Percentiles rank a stretch among this genome's conserved stretches.
Evolutionary conservation across 2,113 vertebrate species (phyloP).

Genomic region (Apistogramma diplotaenia): DNA sequence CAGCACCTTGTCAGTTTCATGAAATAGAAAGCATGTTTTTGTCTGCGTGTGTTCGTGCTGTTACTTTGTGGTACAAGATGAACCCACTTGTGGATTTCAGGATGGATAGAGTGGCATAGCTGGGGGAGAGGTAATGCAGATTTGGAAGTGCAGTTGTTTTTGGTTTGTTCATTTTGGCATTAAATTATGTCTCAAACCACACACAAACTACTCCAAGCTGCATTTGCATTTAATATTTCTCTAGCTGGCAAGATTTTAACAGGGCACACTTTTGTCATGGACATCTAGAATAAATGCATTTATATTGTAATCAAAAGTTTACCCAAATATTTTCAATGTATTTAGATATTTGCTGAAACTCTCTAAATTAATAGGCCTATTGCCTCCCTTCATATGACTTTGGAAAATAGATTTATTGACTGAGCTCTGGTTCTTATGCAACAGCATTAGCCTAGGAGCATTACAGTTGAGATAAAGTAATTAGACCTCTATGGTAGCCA

Average conservation of each 20-base stretch:
- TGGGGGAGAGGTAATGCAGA: not conserved
- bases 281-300: no score
- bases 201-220: not conserved
- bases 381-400: not conserved
- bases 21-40: not conserved
- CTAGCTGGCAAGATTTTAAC: not conserved
- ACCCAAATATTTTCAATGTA: no score
- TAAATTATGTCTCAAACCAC: constrained; percentile 11
- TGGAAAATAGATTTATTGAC: not conserved
- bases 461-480: constrained; percentile 2
- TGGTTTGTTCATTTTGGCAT: constrained; percentile 5
- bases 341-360: not conserved
- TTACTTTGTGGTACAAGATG: not conserved
- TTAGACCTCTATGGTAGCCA: not conserved
- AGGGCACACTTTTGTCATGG: not conserved
- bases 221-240: not conserved
- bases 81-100: not conserved
- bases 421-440: constrained; percentile 20
- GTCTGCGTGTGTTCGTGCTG: not conserved
- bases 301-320: no score
- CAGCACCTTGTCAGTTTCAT: not conserved
- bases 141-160: constrained; percentile 7
- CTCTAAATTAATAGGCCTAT: not conserved
- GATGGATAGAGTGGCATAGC: not conserved
- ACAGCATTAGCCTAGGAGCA: constrained; percentile 6